phyloP scores from a whole-genome alignment of 2,888 invertebrate species.

The Chironomus tentans region DNA sequence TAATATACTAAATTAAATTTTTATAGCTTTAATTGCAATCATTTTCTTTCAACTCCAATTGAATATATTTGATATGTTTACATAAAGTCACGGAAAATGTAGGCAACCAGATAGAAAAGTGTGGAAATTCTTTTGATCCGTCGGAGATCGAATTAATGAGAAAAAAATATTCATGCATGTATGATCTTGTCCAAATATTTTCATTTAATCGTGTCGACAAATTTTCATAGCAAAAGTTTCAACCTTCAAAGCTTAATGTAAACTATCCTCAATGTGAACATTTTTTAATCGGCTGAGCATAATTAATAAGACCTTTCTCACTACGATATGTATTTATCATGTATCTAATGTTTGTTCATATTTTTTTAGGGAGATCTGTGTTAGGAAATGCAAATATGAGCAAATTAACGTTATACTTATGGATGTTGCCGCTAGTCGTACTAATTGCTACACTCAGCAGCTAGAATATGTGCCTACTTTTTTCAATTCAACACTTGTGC shows the following conservation, averaged over 20 bases:
- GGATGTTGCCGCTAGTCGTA: not conserved
- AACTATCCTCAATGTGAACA: slow-evolving; percentile 4
- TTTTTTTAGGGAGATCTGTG: slow-evolving; percentile 20
- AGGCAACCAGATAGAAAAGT: too few relatives aligned
- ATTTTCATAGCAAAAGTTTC: slow-evolving; percentile 4
- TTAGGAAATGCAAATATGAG: not conserved
- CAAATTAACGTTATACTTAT: not conserved
- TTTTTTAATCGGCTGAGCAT: not conserved
- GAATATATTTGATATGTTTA: too few relatives aligned
- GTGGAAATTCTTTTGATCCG: not conserved
- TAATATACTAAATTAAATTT: not conserved
- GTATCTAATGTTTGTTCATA: not conserved
- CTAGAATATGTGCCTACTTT: slow-evolving; percentile 12
- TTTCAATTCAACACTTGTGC: not conserved
- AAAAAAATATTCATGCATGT: not conserved
- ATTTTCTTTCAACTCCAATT: not conserved
- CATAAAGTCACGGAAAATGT: too few relatives aligned
- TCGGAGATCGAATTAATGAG: too few relatives aligned
- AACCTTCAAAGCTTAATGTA: not conserved
- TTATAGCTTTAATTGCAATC: not conserved
- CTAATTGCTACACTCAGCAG: not conserved
- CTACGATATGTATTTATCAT: not conserved
- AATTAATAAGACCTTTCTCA: slow-evolving; percentile 11
- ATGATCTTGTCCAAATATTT: slow-evolving; percentile 21
- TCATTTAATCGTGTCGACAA: slow-evolving; percentile 11